Conservation (phyloP, 2,797 vertebrate genomes). For the Gastrophryne carolinensis region DNA sequence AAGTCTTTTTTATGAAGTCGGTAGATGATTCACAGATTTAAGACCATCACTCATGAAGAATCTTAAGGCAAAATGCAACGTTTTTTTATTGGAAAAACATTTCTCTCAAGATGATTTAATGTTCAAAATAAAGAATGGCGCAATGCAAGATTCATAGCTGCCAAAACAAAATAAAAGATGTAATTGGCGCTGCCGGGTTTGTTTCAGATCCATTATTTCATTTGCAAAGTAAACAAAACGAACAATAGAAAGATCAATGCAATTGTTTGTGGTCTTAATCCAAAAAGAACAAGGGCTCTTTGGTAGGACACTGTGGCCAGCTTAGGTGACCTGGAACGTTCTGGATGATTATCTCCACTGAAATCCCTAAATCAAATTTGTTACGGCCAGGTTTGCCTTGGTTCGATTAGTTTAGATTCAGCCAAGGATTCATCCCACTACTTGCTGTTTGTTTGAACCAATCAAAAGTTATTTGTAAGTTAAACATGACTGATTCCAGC, state of each 20-base stretch:
- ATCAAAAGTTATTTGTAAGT: too few relatives aligned
- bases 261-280: neutral
- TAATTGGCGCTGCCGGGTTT: neutral
- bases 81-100: conserved; percentile 68
- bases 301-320: too few relatives aligned
- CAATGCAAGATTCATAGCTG: conserved; percentile 40
- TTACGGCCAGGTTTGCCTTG: too few relatives aligned
- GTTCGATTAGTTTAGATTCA: too few relatives aligned
- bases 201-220: neutral
- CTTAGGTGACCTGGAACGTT: too few relatives aligned
- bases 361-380: too few relatives aligned
- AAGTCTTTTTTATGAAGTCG: conserved; percentile 41
- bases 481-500: too few relatives aligned
- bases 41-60: conserved; percentile 62
- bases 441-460: too few relatives aligned
- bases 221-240: conserved; percentile 3
- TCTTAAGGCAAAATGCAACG: conserved; percentile 72
- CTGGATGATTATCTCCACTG: too few relatives aligned
- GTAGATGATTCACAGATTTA: conserved; percentile 60
- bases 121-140: conserved; percentile 51
- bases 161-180: neutral
- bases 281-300: neutral
- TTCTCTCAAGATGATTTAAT: conserved; percentile 55
- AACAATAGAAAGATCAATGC: neutral
- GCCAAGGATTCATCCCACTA: too few relatives aligned